Evolutionary conservation across 2,888 invertebrate genomes (phyloP).

Genomic region (Agrochola lychnidis): DNA sequence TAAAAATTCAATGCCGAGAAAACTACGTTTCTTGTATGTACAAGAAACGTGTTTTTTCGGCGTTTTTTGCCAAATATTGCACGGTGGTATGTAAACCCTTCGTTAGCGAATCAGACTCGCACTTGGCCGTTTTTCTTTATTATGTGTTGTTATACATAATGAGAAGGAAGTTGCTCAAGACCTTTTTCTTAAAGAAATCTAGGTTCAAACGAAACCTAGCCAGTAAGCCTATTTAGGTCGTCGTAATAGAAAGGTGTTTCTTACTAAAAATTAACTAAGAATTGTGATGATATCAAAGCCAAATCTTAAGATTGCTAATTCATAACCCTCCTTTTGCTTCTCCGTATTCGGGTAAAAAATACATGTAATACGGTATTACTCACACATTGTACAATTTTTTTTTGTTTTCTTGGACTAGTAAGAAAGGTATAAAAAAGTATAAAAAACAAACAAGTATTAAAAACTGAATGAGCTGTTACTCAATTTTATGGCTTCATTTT

Average conservation of each 20-base stretch:
- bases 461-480: neutral
- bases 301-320: neutral
- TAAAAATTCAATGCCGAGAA: too few species aligned
- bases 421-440: neutral
- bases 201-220: neutral
- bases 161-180: constrained; percentile 3
- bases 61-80: too few species aligned
- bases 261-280: neutral
- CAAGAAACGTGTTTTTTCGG: too few species aligned
- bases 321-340: too few species aligned
- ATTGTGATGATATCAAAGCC: neutral
- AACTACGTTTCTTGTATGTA: too few species aligned
- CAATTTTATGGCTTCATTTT: neutral
- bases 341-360: too few species aligned
- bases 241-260: neutral
- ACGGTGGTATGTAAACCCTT: too few species aligned
- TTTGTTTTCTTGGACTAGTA: neutral
- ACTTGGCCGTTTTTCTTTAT: too few species aligned
- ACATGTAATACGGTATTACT: too few species aligned
- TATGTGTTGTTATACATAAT: neutral
- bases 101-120: too few species aligned
- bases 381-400: neutral
- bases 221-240: neutral
- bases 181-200: neutral
- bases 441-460: neutral